A percentile compares a stretch with the other conserved stretches of the same genome.
Conservation (phyloP, 2,888 invertebrate species). For the Cremastobaeus sp. region DNA sequence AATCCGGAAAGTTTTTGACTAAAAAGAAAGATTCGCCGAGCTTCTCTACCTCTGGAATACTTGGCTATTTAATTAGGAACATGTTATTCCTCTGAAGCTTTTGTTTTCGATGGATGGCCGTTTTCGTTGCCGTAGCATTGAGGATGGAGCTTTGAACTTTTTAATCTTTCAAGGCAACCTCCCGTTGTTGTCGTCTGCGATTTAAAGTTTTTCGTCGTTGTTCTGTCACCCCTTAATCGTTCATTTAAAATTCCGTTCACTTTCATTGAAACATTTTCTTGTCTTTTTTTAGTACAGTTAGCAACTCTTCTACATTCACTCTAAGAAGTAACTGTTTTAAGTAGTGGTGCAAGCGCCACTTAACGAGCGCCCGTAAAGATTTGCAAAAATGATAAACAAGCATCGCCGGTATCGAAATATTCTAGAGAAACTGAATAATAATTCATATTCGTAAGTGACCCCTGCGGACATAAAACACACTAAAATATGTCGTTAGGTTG, state of each 20-base stretch:
- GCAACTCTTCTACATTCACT: constrained; percentile 12
- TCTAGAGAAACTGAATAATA: too few relatives aligned
- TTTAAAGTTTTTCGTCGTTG: constrained; percentile 64
- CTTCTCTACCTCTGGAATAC: constrained; percentile 28
- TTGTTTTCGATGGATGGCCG: constrained; percentile 68
- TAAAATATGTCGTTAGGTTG: constrained; percentile 51
- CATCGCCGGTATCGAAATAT: too few relatives aligned
- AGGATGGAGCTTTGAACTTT: constrained; percentile 66
- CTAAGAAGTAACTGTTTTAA: constrained; percentile 6
- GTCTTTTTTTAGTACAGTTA: constrained; percentile 31
- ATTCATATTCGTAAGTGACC: constrained; percentile 2
- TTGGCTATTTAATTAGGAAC: constrained; percentile 72
- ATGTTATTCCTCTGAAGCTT: constrained; percentile 68
- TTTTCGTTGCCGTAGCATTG: constrained; percentile 60
- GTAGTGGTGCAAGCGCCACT: constrained; percentile 10
- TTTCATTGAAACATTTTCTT: constrained; percentile 61
- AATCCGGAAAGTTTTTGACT: constrained; percentile 27
- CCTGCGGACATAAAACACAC: constrained; percentile 24
- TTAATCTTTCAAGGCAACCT: constrained; percentile 67
- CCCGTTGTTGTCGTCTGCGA: constrained; percentile 47
- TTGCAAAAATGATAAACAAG: constrained; percentile 4
- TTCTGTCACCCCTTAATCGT: constrained; percentile 64
- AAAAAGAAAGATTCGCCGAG: constrained; percentile 31
- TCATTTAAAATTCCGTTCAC: constrained; percentile 66
- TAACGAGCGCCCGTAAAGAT: background rate